phyloP scores from a whole-genome alignment of 2,113 vertebrate species.

The Glaucomys volans region DNA sequence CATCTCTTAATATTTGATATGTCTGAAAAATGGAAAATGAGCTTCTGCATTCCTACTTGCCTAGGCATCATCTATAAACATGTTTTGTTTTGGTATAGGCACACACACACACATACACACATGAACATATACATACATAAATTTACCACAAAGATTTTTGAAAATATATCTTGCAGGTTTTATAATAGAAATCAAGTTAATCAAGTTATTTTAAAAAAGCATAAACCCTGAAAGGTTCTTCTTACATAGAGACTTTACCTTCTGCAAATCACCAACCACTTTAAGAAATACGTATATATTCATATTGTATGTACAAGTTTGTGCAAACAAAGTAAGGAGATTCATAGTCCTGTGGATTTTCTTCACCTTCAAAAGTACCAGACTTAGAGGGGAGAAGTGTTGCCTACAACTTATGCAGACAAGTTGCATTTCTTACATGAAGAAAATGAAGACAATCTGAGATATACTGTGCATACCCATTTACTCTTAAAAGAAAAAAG shows the following conservation, averaged over 20 bases:
- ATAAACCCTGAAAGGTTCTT: background rate
- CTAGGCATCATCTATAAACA: background rate
- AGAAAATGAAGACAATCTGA: slow-evolving; percentile 7
- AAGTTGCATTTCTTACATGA: background rate
- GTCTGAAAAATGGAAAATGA: background rate
- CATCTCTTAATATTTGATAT: background rate
- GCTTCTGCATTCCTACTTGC: background rate
- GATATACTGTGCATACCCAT: background rate
- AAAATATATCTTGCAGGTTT: background rate
- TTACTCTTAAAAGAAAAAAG: background rate
- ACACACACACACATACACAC: too few species aligned
- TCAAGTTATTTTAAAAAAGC: background rate
- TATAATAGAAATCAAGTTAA: background rate
- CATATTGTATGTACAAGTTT: background rate
- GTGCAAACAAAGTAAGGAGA: background rate
- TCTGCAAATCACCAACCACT: background rate
- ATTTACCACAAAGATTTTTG: background rate
- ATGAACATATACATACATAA: background rate
- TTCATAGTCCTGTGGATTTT: background rate
- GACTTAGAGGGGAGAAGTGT: background rate
- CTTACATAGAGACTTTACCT: background rate
- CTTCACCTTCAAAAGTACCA: background rate
- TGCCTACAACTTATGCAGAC: background rate
- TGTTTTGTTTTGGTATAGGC: background rate
- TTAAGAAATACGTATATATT: background rate